Evolutionary conservation across 2,797 vertebrate genomes (phyloP).

Genomic region (Telmatherina bonti): DNA sequence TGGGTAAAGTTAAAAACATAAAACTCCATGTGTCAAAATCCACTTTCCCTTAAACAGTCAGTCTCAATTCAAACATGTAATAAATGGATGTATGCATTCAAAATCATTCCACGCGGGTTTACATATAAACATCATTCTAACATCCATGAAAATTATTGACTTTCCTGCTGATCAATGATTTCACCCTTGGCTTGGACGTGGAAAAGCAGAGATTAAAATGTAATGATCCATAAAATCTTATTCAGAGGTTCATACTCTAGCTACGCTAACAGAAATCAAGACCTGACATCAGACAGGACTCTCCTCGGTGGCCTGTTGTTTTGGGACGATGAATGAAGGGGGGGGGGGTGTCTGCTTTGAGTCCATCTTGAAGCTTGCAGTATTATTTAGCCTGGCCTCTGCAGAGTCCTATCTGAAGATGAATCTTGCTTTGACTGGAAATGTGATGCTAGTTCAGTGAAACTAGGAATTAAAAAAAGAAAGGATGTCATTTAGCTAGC

Average conservation of each 20-base stretch:
- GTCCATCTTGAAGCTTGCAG: conserved; percentile 21
- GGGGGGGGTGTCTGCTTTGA: neutral
- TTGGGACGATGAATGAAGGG: conserved; percentile 10
- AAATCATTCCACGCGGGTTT: conserved; percentile 58
- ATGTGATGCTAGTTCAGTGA: conserved; percentile 17
- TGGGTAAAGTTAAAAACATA: conserved; percentile 39
- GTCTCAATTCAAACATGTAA: conserved; percentile 56
- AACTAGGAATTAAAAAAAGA: conserved; percentile 8
- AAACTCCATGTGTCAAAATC: conserved; percentile 43
- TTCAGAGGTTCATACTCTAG: conserved; percentile 44
- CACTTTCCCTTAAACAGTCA: conserved; percentile 66
- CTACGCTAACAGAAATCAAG: conserved; percentile 36
- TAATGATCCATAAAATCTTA: conserved; percentile 70
- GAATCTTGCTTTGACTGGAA: conserved; percentile 40
- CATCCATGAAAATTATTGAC: conserved; percentile 64
- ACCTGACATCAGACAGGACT: conserved; percentile 12
- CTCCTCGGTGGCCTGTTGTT: neutral
- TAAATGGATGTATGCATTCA: conserved; percentile 57
- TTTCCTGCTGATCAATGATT: conserved; percentile 71
- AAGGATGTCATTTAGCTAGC: conserved; percentile 34
- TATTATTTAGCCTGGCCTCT: conserved; percentile 20
- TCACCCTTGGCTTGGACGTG: conserved; percentile 60
- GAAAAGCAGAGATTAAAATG: conserved; percentile 60
- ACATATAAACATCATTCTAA: conserved; percentile 56
- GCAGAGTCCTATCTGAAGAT: conserved; percentile 55